These are phyloP conservation scores for Cromileptes altivelis DNA, from an alignment of 2,113 vertebrate genomes.

Conservation along the genomic window DNA sequence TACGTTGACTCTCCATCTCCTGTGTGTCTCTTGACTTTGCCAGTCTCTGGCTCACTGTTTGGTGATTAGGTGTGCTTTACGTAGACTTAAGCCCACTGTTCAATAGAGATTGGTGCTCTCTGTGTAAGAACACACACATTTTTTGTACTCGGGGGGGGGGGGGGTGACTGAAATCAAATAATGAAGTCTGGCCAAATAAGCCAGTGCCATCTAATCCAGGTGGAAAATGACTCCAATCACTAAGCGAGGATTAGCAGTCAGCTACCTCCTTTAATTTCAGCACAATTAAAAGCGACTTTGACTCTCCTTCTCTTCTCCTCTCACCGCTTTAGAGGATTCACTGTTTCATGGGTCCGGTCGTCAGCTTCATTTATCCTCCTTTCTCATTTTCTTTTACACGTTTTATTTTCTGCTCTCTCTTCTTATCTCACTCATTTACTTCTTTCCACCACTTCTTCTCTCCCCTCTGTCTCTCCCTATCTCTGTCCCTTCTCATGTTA, in stretches of 20 bases:
- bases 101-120: slow-evolving; percentile 58
- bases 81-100: slow-evolving; percentile 48
- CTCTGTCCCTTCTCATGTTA: slow-evolving; percentile 68
- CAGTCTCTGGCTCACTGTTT: slow-evolving; percentile 41
- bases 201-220: slow-evolving; percentile 81
- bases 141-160: slow-evolving; percentile 47
- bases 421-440: slow-evolving; percentile 44
- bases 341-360: slow-evolving; percentile 51
- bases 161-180: slow-evolving; percentile 77
- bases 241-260: slow-evolving; percentile 79
- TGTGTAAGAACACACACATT: slow-evolving; percentile 63
- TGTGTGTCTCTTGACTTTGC: slow-evolving; percentile 56
- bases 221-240: slow-evolving; percentile 82
- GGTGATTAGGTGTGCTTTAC: slow-evolving; percentile 71
- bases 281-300: slow-evolving; percentile 88
- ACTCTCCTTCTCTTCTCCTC: slow-evolving; percentile 60
- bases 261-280: slow-evolving; percentile 83
- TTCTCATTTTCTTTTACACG: slow-evolving; percentile 22
- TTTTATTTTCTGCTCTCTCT: slow-evolving; percentile 29
- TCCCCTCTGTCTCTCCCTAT: slow-evolving; percentile 9
- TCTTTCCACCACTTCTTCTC: slow-evolving; percentile 1
- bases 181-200: slow-evolving; percentile 81
- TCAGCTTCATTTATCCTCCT: slow-evolving; percentile 31
- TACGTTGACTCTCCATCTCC: slow-evolving; percentile 82
- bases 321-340: slow-evolving; percentile 71